Evolutionary conservation across 2,888 invertebrate species (phyloP), one percentile per base, ranked within the genome.

Genomic region (Caenorhabditis imperialis): DNA sequence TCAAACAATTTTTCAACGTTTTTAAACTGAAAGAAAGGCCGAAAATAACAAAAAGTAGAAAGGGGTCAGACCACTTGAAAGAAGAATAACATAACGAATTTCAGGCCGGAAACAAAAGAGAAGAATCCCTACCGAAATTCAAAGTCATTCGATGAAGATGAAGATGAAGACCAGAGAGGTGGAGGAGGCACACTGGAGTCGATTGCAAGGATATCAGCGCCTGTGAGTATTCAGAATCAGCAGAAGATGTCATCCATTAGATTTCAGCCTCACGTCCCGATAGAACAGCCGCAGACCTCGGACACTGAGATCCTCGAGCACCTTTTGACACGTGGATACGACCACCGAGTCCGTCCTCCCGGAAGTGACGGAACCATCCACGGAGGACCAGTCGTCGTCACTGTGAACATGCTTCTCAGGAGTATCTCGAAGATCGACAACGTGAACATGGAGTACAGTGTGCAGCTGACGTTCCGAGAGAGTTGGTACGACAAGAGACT

Each of bases 401-500:
- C 73, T 8, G 87, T 86, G 6, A 87, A 86, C 69, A 86, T 86
- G 84, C 75, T 86, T 5, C 74, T 86, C 40, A 60, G 86, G 30
- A 84, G 85, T 79, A 87, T 87, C 25, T 87, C 87, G 1, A 87
- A 87, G 75, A 87, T 87, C 38, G 87, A 87, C 67, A 86, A 87
- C 38, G 87, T 87, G 18, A 87, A 86, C 55, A 87, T 87, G 87
- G 87, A 87, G 60, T 87, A 87, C 74, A 95, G 95, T 89, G 95
- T 96, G 85, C 96, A 96, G 91, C 91, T 96, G 89, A 96, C 96
- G 84, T 96, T 97, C 91, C 92, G 96, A 90, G 96, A 97, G 90
- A 94, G 96, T 90, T 97, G 96, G 96, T 91, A 94, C 89, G 96
- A 97, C 90, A 95, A 95, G 89, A 91, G 96, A 86, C 77, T 87